These are phyloP conservation scores for Ptychobarbus kaznakovi DNA, from an alignment of 2,797 vertebrate genomes.

Conservation along the genomic window DNA sequence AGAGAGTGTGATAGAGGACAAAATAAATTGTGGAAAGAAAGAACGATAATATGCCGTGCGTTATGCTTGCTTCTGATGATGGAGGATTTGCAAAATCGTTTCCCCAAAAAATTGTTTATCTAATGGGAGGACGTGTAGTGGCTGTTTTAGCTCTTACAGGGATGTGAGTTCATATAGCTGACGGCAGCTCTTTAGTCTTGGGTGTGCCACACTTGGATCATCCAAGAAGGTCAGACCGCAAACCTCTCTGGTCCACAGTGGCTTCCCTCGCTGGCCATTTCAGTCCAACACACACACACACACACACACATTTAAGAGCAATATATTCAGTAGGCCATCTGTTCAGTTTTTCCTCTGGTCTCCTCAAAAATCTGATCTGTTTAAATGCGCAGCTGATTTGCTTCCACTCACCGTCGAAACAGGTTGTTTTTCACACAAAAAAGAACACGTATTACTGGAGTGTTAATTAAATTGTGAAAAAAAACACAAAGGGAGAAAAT, in stretches of 20 bases:
- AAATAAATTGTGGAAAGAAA: background rate
- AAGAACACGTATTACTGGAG: background rate
- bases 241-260: constrained; percentile 1
- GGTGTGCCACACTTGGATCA: background rate
- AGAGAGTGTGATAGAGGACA: background rate
- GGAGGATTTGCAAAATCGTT: background rate
- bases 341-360: background rate
- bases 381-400: background rate
- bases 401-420: background rate
- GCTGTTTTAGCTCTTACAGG: background rate
- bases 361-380: background rate
- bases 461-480: background rate
- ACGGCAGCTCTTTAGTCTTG: constrained; percentile 18
- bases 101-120: background rate
- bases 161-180: background rate
- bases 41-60: background rate
- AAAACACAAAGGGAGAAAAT: constrained; percentile 3
- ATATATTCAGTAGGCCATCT: background rate
- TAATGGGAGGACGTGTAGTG: background rate
- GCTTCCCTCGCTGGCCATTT: background rate
- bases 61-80: background rate
- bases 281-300: background rate
- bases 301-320: background rate
- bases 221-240: constrained; percentile 14
- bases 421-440: background rate